A percentile compares a stretch with the other conserved stretches of the same genome.
Evolutionary conservation across 2,113 vertebrate species (phyloP).

Genomic region (Phalacrocorax carbo): DNA sequence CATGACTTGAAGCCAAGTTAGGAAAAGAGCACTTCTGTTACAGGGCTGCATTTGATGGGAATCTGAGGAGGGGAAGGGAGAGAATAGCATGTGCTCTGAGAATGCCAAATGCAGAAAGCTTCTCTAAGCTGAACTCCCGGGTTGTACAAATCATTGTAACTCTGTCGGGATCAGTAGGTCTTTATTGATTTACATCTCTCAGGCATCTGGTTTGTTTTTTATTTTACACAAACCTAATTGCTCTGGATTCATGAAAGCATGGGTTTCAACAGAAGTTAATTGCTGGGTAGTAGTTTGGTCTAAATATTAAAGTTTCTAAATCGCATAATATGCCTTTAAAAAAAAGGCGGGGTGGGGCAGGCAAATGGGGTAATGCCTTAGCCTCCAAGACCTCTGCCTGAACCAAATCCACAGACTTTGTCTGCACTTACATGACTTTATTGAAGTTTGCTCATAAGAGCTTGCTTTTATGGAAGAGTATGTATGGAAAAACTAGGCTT

Average conservation of each 20-base stretch:
- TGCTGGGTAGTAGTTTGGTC: background rate
- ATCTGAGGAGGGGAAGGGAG: slow-evolving; percentile 1
- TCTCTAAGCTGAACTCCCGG: background rate
- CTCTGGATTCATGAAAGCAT: background rate
- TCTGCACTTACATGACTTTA: background rate
- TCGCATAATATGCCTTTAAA: background rate
- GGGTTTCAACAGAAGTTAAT: background rate
- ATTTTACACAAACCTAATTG: background rate
- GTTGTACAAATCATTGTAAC: background rate
- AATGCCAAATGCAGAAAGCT: background rate
- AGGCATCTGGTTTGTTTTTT: slow-evolving; percentile 4
- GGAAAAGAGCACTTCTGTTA: slow-evolving; percentile 23
- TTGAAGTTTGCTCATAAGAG: background rate
- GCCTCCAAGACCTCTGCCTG: background rate
- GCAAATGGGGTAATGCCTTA: background rate
- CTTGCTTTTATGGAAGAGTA: background rate
- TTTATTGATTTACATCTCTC: background rate
- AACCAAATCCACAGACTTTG: background rate
- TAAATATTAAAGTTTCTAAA: background rate
- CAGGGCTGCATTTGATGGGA: slow-evolving; percentile 19
- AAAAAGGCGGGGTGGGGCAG: background rate
- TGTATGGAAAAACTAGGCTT: background rate
- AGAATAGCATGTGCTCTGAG: background rate
- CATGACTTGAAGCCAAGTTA: slow-evolving; percentile 47
- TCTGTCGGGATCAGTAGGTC: background rate